Conservation (phyloP, 92 coral and sea anemone genomes). For the Phenganax subtilis region DNA sequence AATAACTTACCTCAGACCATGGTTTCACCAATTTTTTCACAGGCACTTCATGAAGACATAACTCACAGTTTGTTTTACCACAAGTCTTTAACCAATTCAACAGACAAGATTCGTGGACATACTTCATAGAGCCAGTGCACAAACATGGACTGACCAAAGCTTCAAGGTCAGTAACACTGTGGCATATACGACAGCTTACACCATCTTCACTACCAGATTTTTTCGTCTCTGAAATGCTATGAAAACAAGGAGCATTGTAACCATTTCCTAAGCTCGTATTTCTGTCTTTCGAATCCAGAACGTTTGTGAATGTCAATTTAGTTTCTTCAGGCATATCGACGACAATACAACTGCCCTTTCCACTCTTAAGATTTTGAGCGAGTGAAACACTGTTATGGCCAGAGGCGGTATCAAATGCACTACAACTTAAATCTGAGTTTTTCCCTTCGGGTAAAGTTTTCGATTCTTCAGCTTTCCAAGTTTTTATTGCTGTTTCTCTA, state of each 20-base stretch:
- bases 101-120: slow-evolving; percentile 77
- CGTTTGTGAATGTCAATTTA: no score
- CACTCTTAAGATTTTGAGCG: no score
- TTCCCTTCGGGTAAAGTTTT: no score
- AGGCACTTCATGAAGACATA: slow-evolving; percentile 69
- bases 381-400: no score
- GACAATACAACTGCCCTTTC: no score
- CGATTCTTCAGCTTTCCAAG: no score
- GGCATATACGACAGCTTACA: slow-evolving; percentile 74
- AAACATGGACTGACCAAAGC: slow-evolving; percentile 77
- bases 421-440: no score
- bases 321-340: no score
- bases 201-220: slow-evolving; percentile 7
- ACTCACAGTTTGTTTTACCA: slow-evolving; percentile 82
- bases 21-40: slow-evolving; percentile 76
- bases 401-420: no score
- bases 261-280: background rate
- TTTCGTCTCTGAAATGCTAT: background rate
- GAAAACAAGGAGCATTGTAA: background rate
- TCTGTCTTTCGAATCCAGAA: no score
- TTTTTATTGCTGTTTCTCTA: no score
- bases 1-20: slow-evolving; percentile 66
- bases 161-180: slow-evolving; percentile 60
- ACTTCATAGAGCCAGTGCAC: slow-evolving; percentile 85
- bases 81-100: slow-evolving; percentile 90